Evolutionary conservation across 2,888 invertebrate genomes (phyloP).

Genomic region (Neoscelio sp.): DNA sequence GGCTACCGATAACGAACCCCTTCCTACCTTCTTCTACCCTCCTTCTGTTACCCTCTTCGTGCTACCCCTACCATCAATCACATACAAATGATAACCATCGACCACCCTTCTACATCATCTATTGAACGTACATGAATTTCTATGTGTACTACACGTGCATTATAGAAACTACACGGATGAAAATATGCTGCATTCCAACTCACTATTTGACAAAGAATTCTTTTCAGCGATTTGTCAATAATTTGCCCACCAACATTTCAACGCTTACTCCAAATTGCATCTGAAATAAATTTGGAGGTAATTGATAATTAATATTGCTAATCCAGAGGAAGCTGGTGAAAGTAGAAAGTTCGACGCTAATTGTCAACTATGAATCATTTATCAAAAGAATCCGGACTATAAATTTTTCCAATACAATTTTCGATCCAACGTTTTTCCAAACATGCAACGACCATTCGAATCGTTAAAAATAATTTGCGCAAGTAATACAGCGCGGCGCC

Average conservation of each 20-base stretch:
- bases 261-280: too few species aligned
- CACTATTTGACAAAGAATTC: conserved; percentile 8
- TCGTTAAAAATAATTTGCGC: conserved; percentile 45
- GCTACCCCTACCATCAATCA: conserved; percentile 71
- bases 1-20: conserved; percentile 78
- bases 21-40: conserved; percentile 67
- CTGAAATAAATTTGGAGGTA: too few species aligned
- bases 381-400: neutral
- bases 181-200: conserved; percentile 26
- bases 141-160: conserved; percentile 46
- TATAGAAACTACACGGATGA: conserved; percentile 44
- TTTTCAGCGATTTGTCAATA: conserved; percentile 15
- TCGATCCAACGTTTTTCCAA: neutral
- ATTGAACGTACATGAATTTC: conserved; percentile 62
- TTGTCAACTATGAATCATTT: conserved; percentile 4
- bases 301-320: too few species aligned
- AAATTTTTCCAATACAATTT: neutral
- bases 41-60: conserved; percentile 63
- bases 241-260: too few species aligned
- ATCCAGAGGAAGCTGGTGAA: too few species aligned
- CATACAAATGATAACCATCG: conserved; percentile 74
- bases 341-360: neutral
- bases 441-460: neutral
- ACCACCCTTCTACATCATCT: conserved; percentile 67
- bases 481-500: conserved; percentile 1